phyloP scores from a whole-genome alignment of 1,140 invertebrate genomes.

The Papilio xuthus region DNA sequence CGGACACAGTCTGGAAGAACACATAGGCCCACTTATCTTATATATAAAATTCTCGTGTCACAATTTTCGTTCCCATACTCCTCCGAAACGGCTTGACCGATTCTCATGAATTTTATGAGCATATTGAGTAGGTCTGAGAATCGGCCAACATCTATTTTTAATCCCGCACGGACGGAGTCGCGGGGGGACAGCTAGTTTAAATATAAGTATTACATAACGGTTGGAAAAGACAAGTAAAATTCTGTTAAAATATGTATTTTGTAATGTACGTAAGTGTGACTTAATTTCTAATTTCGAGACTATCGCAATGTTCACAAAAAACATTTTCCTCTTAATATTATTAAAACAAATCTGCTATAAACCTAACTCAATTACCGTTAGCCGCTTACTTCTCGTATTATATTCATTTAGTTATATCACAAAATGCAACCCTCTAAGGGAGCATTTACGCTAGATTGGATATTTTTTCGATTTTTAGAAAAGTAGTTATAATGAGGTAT shows the following conservation, averaged over 20 bases:
- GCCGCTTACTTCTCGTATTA: conserved; percentile 1
- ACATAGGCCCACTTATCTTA: too few relatives aligned
- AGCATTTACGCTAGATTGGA: background rate
- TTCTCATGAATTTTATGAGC: too few relatives aligned
- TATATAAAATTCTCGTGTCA: too few relatives aligned
- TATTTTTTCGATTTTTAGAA: background rate
- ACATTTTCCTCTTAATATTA: conserved; percentile 22
- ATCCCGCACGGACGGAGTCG: too few relatives aligned
- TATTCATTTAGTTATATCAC: conserved; percentile 14
- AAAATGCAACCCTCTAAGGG: conserved; percentile 1
- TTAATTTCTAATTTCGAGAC: conserved; percentile 11
- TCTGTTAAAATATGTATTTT: background rate
- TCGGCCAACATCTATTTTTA: too few relatives aligned
- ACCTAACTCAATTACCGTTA: conserved; percentile 20
- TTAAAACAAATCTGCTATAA: conserved; percentile 25
- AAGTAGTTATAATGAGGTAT: background rate
- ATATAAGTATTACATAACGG: background rate
- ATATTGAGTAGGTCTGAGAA: too few relatives aligned
- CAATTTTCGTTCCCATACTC: too few relatives aligned
- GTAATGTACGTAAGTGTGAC: background rate
- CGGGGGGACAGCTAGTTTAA: too few relatives aligned
- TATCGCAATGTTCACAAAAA: background rate
- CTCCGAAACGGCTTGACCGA: too few relatives aligned
- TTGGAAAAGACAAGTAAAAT: background rate
- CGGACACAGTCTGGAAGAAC: too few relatives aligned